Evolutionary conservation across 2,888 invertebrate species (phyloP).

Genomic region (Sceliomorpha sp.): DNA sequence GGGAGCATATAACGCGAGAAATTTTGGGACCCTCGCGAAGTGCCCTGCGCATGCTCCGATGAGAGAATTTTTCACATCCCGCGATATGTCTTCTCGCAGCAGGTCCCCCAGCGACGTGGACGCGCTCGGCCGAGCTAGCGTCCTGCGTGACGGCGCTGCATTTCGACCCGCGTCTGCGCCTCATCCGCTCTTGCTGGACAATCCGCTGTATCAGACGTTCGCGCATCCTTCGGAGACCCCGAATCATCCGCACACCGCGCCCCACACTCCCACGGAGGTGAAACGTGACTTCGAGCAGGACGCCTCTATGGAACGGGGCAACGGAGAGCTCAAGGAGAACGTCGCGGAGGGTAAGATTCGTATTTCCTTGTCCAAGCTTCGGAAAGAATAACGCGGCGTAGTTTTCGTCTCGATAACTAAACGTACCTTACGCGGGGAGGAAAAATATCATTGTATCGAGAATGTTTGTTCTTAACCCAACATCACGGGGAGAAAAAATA

Average conservation of each 20-base stretch:
- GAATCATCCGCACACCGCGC: slow-evolving; percentile 72
- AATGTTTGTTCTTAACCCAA: too few species aligned
- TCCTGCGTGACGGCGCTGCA: slow-evolving; percentile 84
- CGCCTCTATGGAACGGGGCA: slow-evolving; percentile 73
- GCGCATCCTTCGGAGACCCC: slow-evolving; percentile 71
- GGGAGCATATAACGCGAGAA: too few species aligned
- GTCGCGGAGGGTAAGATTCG: slow-evolving; percentile 79
- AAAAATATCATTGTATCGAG: too few species aligned
- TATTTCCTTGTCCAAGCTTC: too few species aligned
- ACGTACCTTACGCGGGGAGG: too few species aligned
- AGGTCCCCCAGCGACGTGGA: slow-evolving; percentile 77
- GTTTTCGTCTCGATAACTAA: too few species aligned
- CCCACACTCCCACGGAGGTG: slow-evolving; percentile 75
- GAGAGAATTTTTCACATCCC: too few species aligned
- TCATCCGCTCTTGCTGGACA: slow-evolving; percentile 83
- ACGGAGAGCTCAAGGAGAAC: slow-evolving; percentile 74
- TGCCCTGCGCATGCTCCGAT: too few species aligned
- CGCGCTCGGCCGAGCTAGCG: slow-evolving; percentile 83
- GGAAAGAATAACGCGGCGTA: too few species aligned
- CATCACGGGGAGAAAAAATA: too few species aligned
- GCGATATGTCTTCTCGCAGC: too few species aligned
- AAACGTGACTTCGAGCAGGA: slow-evolving; percentile 76
- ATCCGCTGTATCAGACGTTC: slow-evolving; percentile 71
- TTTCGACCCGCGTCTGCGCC: slow-evolving; percentile 82
- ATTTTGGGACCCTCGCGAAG: too few species aligned